Percentiles rank a stretch among this genome's conserved stretches.
These are phyloP conservation scores for Phenganax stokvisi DNA, from an alignment of 92 coral and sea anemone genomes.

Conservation along the genomic window DNA sequence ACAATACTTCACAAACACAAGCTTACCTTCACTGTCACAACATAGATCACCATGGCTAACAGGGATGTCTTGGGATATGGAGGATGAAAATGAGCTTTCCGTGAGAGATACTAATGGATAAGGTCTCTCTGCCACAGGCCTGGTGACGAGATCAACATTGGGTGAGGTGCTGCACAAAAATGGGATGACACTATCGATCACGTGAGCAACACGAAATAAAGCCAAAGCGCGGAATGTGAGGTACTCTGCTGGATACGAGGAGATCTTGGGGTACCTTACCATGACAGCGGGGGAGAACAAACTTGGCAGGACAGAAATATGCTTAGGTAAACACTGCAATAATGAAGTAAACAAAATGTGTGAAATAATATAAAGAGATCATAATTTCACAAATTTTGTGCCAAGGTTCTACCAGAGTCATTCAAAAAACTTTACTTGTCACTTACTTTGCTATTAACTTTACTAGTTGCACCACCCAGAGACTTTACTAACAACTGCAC, in stretches of 20 bases:
- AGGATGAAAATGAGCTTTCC: slow-evolving; percentile 67
- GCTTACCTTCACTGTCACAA: slow-evolving; percentile 25
- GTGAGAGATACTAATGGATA: slow-evolving; percentile 67
- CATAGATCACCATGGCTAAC: neutral
- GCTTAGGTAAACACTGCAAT: slow-evolving; percentile 75
- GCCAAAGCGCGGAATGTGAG: slow-evolving; percentile 75
- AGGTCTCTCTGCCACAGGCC: slow-evolving; percentile 51
- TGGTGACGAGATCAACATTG: slow-evolving; percentile 21
- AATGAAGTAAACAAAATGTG: neutral
- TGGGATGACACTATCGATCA: slow-evolving; percentile 72
- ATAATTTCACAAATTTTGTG: too few relatives aligned
- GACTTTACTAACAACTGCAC: slow-evolving; percentile 56
- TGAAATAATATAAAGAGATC: too few relatives aligned
- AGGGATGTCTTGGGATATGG: slow-evolving; percentile 34
- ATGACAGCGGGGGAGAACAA: slow-evolving; percentile 61
- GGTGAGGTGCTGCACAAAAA: slow-evolving; percentile 80
- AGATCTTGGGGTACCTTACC: slow-evolving; percentile 57
- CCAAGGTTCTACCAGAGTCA: too few relatives aligned
- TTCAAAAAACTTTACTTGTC: too few relatives aligned
- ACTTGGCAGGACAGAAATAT: slow-evolving; percentile 61
- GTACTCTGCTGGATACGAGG: slow-evolving; percentile 58
- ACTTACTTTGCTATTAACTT: slow-evolving; percentile 67
- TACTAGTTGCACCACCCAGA: slow-evolving; percentile 58
- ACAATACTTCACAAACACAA: neutral
- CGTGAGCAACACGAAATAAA: slow-evolving; percentile 74